phyloP scores from a whole-genome alignment of 2,888 invertebrate species.

The Parnassius orleans region DNA sequence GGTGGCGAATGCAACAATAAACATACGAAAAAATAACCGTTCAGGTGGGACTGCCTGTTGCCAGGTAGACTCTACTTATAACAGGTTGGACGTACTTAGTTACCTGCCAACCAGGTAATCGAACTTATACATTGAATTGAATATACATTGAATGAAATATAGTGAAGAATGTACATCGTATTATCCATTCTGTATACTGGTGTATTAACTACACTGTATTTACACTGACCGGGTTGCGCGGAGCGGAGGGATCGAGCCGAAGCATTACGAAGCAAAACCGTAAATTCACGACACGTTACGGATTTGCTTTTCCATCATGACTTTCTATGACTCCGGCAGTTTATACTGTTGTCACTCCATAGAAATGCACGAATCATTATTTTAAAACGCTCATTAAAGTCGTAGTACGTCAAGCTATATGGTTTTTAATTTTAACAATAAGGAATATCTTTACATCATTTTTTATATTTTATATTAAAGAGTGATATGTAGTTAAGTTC shows the following conservation, averaged over 20 bases:
- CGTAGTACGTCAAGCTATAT: neutral
- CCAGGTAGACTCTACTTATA: conserved; percentile 45
- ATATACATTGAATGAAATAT: too few relatives aligned
- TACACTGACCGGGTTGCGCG: conserved; percentile 14
- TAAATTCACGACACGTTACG: conserved; percentile 39
- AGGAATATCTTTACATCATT: too few relatives aligned
- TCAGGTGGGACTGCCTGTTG: conserved; percentile 51
- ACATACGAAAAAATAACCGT: conserved; percentile 36
- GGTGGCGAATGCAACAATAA: conserved; percentile 45
- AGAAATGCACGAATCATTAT: conserved; percentile 35
- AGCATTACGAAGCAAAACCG: conserved; percentile 40
- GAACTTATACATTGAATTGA: conserved; percentile 15
- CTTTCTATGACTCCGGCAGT: conserved; percentile 60
- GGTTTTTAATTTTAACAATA: too few relatives aligned
- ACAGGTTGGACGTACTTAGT: conserved; percentile 24
- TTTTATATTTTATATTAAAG: too few relatives aligned
- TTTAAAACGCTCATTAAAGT: conserved; percentile 3
- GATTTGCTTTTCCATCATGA: conserved; percentile 63
- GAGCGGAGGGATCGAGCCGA: conserved; percentile 1
- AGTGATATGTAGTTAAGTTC: too few relatives aligned
- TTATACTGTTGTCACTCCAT: conserved; percentile 44
- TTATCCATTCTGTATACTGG: conserved; percentile 8
- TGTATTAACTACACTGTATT: neutral
- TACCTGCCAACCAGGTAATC: conserved; percentile 35
- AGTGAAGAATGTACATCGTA: conserved; percentile 16